These are phyloP conservation scores for Stenodema calcarata DNA, from an alignment of 2,888 invertebrate genomes.

Conservation along the genomic window DNA sequence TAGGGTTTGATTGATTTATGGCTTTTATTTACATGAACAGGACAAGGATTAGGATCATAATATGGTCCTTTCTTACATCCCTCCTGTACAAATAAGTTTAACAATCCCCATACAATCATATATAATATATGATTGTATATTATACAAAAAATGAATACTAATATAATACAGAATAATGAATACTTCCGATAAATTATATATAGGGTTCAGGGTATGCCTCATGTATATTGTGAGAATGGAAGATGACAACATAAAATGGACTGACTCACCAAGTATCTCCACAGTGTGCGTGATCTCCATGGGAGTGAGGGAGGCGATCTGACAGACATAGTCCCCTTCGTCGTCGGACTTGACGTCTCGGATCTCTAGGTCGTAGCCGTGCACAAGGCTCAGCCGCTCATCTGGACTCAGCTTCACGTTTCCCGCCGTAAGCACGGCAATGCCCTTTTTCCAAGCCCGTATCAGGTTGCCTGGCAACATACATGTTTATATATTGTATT, in stretches of 20 bases:
- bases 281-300: slow-evolving; percentile 72
- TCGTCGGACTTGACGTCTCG: slow-evolving; percentile 70
- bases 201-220: no score
- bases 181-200: no score
- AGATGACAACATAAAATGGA: not conserved
- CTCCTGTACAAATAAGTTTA: no score
- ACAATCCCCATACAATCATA: no score
- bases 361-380: slow-evolving; percentile 71
- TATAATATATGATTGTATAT: no score
- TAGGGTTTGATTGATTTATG: no score
- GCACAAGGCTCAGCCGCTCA: slow-evolving; percentile 68
- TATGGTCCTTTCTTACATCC: no score
- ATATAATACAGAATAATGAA: no score
- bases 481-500: no score
- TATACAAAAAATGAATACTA: not conserved
- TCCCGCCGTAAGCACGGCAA: slow-evolving; percentile 71
- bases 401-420: slow-evolving; percentile 71
- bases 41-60: no score
- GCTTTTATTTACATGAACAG: no score
- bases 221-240: not conserved
- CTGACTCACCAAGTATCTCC: slow-evolving; percentile 69
- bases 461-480: slow-evolving; percentile 67
- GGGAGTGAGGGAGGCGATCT: slow-evolving; percentile 70
- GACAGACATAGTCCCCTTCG: slow-evolving; percentile 73
- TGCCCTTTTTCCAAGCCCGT: slow-evolving; percentile 71